Percentiles rank a stretch among this genome's conserved stretches.
phyloP scores from a whole-genome alignment of 2,888 invertebrate species.

The Lamellibrachia satsuma region DNA sequence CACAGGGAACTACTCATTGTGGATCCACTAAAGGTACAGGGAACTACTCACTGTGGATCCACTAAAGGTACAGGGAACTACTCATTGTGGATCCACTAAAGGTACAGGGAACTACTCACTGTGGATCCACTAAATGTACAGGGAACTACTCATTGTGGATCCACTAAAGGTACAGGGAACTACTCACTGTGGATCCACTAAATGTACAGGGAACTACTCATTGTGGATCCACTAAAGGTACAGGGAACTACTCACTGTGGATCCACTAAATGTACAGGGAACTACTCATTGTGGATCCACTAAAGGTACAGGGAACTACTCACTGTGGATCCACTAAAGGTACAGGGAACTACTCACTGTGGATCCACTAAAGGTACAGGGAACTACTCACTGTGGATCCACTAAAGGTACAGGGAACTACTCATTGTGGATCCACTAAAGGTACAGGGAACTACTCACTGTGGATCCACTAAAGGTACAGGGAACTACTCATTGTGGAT shows the following conservation, averaged over 20 bases:
- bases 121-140: not conserved
- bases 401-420: not conserved
- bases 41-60: slow-evolving; percentile 27
- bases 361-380: not conserved
- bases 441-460: slow-evolving; percentile 53
- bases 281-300: too few relatives aligned
- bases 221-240: too few relatives aligned
- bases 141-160: not conserved
- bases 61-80: not conserved
- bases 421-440: not conserved
- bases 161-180: not conserved
- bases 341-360: not conserved
- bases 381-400: not conserved
- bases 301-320: too few relatives aligned
- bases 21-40: not conserved
- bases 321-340: not conserved
- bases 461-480: slow-evolving; percentile 40
- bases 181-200: not conserved
- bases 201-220: too few relatives aligned
- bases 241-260: too few relatives aligned
- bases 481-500: not conserved
- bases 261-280: too few relatives aligned
- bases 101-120: not conserved
- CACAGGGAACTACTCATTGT: not conserved
- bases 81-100: not conserved